Conservation (phyloP, 2,113 vertebrate species). For the Arizona elegans region DNA sequence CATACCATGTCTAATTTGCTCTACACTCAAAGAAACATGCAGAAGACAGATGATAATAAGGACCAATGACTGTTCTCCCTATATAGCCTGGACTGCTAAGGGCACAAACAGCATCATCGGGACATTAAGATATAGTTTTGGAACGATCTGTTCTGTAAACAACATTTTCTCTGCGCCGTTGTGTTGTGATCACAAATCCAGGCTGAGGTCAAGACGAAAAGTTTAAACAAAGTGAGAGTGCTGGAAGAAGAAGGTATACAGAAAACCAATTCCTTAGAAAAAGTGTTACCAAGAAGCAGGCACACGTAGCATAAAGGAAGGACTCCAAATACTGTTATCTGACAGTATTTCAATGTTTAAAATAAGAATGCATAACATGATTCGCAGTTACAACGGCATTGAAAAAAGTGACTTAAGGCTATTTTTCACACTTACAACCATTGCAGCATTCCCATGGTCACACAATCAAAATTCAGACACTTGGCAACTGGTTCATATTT, state of each 20-base stretch:
- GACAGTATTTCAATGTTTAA: background rate
- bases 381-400: background rate
- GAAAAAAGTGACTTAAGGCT: background rate
- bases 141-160: background rate
- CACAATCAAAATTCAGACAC: background rate
- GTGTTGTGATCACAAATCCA: background rate
- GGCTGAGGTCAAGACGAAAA: background rate
- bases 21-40: accelerated
- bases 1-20: background rate
- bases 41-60: background rate
- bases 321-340: background rate
- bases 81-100: accelerated
- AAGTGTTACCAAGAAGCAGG: no score
- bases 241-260: background rate
- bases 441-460: background rate
- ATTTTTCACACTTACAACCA: background rate
- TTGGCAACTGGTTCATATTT: background rate
- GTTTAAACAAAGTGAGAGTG: background rate
- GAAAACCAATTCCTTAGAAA: background rate
- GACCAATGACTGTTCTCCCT: background rate
- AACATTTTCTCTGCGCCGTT: accelerated
- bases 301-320: no score
- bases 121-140: accelerated
- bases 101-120: background rate
- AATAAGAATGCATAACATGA: background rate